Evolutionary conservation across 2,888 invertebrate species (phyloP).

Genomic region (Serripes groenlandicus): DNA sequence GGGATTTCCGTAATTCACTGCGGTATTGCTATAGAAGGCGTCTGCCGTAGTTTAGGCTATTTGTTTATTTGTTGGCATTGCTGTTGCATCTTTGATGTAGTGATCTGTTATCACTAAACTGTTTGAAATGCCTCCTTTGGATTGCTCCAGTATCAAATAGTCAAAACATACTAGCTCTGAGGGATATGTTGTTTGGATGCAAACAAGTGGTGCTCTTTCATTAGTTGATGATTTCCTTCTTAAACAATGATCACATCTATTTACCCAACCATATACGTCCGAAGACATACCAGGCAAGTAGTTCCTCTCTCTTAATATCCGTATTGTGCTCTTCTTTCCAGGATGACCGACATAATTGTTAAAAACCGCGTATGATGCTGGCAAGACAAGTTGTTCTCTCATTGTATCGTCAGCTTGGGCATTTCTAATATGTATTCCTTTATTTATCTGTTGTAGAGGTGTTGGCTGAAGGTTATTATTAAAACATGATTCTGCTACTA

Average conservation of each 20-base stretch:
- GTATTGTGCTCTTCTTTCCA: neutral
- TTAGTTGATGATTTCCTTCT: neutral
- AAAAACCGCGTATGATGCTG: neutral
- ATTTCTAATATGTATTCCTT: neutral
- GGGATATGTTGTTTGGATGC: constrained; percentile 1
- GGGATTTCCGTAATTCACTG: constrained; percentile 43
- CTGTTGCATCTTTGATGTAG: constrained; percentile 30
- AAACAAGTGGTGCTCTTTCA: constrained; percentile 11
- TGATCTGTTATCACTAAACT: constrained; percentile 35
- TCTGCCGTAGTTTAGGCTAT: constrained; percentile 44
- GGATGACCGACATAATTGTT: constrained; percentile 16
- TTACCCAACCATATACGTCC: neutral
- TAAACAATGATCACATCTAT: constrained; percentile 7
- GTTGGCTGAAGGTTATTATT: too few relatives aligned
- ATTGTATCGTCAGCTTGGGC: neutral
- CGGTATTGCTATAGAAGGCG: constrained; percentile 28
- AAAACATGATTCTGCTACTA: too few relatives aligned
- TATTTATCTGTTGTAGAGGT: too few relatives aligned
- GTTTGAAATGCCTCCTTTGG: constrained; percentile 3
- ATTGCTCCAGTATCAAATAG: constrained; percentile 9
- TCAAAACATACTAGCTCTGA: constrained; percentile 18
- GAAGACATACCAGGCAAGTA: constrained; percentile 6
- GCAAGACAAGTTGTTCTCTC: neutral
- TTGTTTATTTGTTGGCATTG: constrained; percentile 40
- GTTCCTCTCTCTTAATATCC: constrained; percentile 5